phyloP scores from a whole-genome alignment of 1,140 invertebrate genomes.

The Dryas iulia region DNA sequence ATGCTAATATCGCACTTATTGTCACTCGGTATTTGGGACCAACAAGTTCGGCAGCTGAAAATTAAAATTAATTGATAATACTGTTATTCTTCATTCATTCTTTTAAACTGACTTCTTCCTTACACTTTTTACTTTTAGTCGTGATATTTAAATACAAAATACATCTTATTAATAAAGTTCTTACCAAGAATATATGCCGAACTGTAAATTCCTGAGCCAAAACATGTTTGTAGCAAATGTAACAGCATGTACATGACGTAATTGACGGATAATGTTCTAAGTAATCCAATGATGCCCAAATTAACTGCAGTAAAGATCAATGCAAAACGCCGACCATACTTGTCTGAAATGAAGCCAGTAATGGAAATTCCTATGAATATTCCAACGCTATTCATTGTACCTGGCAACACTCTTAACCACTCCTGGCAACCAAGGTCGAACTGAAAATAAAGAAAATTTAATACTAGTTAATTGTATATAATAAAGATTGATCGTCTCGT shows the following conservation, averaged over 20 bases:
- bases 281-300: constrained; percentile 81
- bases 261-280: constrained; percentile 83
- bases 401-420: constrained; percentile 51
- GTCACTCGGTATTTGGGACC: constrained; percentile 86
- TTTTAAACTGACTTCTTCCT: no score
- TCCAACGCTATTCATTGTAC: constrained; percentile 56
- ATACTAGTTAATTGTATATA: no score
- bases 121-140: no score
- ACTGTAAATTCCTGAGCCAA: constrained; percentile 69
- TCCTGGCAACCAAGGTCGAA: constrained; percentile 62
- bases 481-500: no score
- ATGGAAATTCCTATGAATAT: constrained; percentile 55
- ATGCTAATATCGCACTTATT: constrained; percentile 84
- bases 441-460: constrained; percentile 30
- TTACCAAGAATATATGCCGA: constrained; percentile 71
- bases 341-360: constrained; percentile 81
- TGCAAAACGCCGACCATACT: constrained; percentile 82
- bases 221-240: constrained; percentile 83
- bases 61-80: neutral
- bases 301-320: constrained; percentile 83
- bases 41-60: constrained; percentile 88
- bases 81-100: no score
- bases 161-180: constrained; percentile 6
- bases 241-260: constrained; percentile 83
- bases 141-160: no score